Base-by-base conservation (phyloP, 1,140 invertebrate genomes). In the Orussus abietinus region DNA sequence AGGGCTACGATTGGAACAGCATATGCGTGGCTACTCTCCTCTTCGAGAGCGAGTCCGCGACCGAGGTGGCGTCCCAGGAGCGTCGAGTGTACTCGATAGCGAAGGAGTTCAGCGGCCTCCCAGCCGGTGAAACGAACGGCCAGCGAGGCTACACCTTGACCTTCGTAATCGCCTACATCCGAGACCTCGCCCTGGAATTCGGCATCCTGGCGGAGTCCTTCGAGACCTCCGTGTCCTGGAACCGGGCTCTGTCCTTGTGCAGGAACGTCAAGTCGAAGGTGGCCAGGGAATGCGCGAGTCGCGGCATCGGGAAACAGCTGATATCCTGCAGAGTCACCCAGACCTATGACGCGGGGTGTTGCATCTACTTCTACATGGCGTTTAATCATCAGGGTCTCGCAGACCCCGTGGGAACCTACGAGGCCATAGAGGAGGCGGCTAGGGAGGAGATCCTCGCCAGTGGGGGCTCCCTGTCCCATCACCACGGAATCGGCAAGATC, bases 141-240 rank as follows among this genome's bases (percentile, higher is more conserved):
- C 85, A 92, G 66, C 78, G 91, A 22, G 96, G 96, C 4, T 99
- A 99, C 55, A 87, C 92, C 45, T 68, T 99, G 4, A 98, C 96
- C 0, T 98, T 97, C 67, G 92, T 97, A n/a, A 98, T 98, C 44
- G 96, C 96, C 10, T 99, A 99, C 64, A 85, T 98, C 11, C 80
- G 96, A 64, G 96, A 99, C 72, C 72, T 98, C 28, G 95, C 83
- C 0, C 77, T 98, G 33, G 86, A 96, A 21, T 95, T 86, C 62
- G 81, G 83, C 42, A 80, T 97, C 26, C 82, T 98, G 6, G 86
- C 92, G 0, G 96, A 98, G 69, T 98, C 94, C 0, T 99, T 99
- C 75, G 96, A 99, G 72, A 99, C 96, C 0, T 98, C 95, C 0
- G 92, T 96, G 11, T 87, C 95, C 2, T 99, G 96, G 95, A 91